These are phyloP conservation scores for Microcebus murinus DNA, from an alignment of 2,113 vertebrate species.

Conservation along the genomic window DNA sequence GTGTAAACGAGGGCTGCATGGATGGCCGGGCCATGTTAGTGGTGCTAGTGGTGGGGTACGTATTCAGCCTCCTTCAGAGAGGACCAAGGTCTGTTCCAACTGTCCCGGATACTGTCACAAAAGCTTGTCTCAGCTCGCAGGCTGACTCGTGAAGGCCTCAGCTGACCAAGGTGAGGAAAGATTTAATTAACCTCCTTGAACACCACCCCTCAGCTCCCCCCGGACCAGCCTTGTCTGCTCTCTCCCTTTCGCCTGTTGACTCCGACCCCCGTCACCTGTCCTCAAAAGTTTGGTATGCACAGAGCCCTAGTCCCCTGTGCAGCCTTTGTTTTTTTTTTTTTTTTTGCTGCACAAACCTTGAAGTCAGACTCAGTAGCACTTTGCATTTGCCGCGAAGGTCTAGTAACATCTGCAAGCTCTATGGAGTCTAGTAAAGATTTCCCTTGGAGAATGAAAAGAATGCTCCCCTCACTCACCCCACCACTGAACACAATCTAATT, in stretches of 20 bases:
- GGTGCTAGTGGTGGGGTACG: too few species aligned
- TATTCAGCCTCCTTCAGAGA: background rate
- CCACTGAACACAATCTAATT: background rate
- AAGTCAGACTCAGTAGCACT: background rate
- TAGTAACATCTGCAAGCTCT: background rate
- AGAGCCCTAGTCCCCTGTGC: background rate
- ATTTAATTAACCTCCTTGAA: slow-evolving; percentile 21
- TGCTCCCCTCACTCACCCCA: background rate
- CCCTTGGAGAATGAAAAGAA: background rate
- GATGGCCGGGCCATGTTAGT: too few species aligned
- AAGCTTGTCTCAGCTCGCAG: background rate
- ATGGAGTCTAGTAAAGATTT: background rate
- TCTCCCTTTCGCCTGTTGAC: background rate
- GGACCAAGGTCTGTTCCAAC: background rate
- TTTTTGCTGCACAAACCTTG: background rate
- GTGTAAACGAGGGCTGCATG: background rate
- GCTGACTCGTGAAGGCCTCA: background rate
- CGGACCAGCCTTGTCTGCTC: background rate
- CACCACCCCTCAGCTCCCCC: background rate
- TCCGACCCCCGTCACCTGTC: background rate
- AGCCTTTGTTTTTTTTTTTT: background rate
- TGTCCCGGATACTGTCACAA: background rate
- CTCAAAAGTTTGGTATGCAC: background rate
- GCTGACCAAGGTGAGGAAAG: background rate
- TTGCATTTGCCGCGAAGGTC: background rate